Evolutionary conservation across 2,888 invertebrate species (phyloP).

Genomic region (Eristalis intricaria): DNA sequence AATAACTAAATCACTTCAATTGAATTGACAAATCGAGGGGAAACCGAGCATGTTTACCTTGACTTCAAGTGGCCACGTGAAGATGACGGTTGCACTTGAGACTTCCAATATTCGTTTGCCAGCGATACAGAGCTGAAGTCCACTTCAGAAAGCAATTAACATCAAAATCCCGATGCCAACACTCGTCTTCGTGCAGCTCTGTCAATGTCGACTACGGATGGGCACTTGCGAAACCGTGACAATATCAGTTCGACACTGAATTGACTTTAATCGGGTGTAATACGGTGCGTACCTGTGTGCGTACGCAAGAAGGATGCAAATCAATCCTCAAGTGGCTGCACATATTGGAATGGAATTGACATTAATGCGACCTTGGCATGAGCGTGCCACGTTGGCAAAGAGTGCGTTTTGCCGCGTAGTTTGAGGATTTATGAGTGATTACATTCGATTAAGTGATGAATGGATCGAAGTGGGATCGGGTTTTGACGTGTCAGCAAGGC

Average conservation of each 20-base stretch:
- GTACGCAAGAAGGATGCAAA: background rate
- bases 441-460: background rate
- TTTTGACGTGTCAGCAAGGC: background rate
- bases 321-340: slow-evolving; percentile 30
- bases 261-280: slow-evolving; percentile 7
- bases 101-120: slow-evolving; percentile 61
- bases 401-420: background rate
- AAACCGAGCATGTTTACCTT: slow-evolving; percentile 40
- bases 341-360: slow-evolving; percentile 35
- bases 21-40: slow-evolving; percentile 31
- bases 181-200: background rate
- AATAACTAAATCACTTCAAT: background rate
- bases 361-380: slow-evolving; percentile 10
- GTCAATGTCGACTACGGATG: slow-evolving; percentile 57
- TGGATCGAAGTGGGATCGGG: background rate
- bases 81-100: slow-evolving; percentile 38
- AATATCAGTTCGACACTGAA: slow-evolving; percentile 31
- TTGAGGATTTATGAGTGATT: background rate
- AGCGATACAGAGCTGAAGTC: slow-evolving; percentile 11
- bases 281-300: background rate
- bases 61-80: slow-evolving; percentile 25
- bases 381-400: background rate
- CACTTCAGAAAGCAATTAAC: slow-evolving; percentile 67
- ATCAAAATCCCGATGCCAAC: slow-evolving; percentile 50
- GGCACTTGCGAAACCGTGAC: slow-evolving; percentile 19